phyloP scores from a whole-genome alignment of 2,888 invertebrate species.

The Frankliniella fusca region DNA sequence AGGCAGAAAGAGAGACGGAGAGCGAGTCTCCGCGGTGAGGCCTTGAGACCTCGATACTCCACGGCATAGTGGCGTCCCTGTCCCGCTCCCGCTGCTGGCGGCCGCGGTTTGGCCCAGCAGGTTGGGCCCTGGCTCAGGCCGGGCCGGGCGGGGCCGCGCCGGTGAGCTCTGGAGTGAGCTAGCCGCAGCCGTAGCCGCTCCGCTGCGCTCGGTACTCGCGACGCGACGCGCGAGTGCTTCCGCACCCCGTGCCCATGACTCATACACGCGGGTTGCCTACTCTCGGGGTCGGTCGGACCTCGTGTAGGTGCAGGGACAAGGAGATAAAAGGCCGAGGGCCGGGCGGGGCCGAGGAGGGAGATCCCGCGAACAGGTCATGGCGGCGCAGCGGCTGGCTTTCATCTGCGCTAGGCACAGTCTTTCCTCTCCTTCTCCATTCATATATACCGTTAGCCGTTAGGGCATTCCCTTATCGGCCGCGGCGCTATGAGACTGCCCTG shows the following conservation, averaged over 20 bases:
- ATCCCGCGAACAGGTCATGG: too few relatives aligned
- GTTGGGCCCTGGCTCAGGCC: not conserved
- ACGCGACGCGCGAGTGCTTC: not conserved
- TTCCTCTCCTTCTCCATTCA: too few relatives aligned
- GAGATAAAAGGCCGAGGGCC: too few relatives aligned
- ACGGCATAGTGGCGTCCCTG: not conserved
- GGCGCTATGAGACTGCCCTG: too few relatives aligned
- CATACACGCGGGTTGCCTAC: not conserved
- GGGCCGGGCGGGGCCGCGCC: not conserved
- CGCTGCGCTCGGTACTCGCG: not conserved
- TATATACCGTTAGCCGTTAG: too few relatives aligned
- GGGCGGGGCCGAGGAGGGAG: not conserved
- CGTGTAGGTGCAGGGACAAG: too few relatives aligned
- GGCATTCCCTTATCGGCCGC: too few relatives aligned
- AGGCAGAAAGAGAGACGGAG: not conserved
- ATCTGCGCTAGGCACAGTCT: too few relatives aligned
- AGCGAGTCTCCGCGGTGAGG: not conserved
- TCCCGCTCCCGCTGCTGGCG: not conserved
- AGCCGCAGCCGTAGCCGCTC: not conserved
- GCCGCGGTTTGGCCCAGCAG: not conserved
- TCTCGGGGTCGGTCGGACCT: not conserved
- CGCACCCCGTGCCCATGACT: not conserved
- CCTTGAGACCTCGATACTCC: not conserved
- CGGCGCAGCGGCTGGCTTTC: too few relatives aligned
- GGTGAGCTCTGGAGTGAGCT: not conserved